A percentile compares a stretch with the other conserved stretches of the same genome.
Conservation (phyloP, 2,113 vertebrate species). For the Phylloscopus trochiloides region DNA sequence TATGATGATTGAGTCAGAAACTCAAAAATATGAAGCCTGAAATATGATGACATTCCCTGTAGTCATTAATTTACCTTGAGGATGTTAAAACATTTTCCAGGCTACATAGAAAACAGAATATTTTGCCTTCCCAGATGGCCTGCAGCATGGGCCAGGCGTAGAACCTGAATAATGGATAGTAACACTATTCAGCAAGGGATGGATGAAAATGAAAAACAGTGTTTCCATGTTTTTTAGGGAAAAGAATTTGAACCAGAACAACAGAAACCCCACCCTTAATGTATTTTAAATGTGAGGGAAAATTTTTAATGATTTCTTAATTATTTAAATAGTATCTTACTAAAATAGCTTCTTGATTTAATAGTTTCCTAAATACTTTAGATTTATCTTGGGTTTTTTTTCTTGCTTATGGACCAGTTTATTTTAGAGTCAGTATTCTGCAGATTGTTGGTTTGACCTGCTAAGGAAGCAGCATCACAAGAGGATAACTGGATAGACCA, state of each 20-base stretch:
- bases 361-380: background rate
- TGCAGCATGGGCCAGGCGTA: background rate
- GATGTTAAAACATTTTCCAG: background rate
- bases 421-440: background rate
- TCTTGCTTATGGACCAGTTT: background rate
- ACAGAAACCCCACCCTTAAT: fast-evolving
- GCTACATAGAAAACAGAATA: background rate
- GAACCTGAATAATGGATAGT: background rate
- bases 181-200: background rate
- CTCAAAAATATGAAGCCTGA: background rate
- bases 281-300: background rate
- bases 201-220: background rate
- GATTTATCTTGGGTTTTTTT: background rate
- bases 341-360: background rate
- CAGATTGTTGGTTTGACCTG: background rate
- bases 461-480: background rate
- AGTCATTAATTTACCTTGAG: background rate
- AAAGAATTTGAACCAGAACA: background rate
- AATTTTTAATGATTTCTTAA: background rate
- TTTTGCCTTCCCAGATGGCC: background rate
- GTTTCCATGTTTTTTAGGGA: background rate
- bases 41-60: background rate
- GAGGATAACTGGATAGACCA: background rate
- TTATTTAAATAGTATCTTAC: background rate
- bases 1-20: background rate